Percentiles rank a stretch among this genome's conserved stretches.
These are phyloP conservation scores for Rapana venosa DNA, from an alignment of 2,888 invertebrate genomes.

Conservation along the genomic window DNA sequence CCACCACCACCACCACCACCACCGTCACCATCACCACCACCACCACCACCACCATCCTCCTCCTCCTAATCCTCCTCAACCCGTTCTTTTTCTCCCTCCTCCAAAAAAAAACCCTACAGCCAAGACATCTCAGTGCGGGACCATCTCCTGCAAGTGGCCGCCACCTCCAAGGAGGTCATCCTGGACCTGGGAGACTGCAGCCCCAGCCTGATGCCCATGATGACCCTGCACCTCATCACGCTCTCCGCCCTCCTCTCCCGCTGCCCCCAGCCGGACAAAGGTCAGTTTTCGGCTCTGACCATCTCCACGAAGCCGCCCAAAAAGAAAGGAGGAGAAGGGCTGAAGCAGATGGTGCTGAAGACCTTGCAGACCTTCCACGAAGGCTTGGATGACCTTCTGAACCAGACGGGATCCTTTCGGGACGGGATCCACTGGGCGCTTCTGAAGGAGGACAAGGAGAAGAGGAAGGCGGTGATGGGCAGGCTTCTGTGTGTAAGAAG, in stretches of 20 bases:
- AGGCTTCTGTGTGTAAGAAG: neutral
- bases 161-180: neutral
- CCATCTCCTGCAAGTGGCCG: neutral
- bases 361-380: neutral
- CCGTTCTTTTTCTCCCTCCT: neutral
- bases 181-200: neutral
- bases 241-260: conserved; percentile 24
- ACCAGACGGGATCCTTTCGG: neutral
- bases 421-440: neutral
- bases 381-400: neutral
- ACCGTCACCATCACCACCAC: no score
- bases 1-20: no score
- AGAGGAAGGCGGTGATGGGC: neutral
- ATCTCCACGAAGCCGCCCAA: conserved; percentile 9
- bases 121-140: conserved; percentile 19
- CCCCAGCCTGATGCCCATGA: neutral
- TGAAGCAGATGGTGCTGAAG: neutral
- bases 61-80: no score
- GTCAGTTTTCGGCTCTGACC: neutral
- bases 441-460: neutral
- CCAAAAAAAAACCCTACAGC: neutral
- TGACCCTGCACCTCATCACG: neutral
- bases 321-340: neutral
- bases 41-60: no score
- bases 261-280: neutral